Percentiles rank a stretch among this genome's conserved stretches.
Conservation (phyloP, 2,888 invertebrate species). For the Formica aserva region DNA sequence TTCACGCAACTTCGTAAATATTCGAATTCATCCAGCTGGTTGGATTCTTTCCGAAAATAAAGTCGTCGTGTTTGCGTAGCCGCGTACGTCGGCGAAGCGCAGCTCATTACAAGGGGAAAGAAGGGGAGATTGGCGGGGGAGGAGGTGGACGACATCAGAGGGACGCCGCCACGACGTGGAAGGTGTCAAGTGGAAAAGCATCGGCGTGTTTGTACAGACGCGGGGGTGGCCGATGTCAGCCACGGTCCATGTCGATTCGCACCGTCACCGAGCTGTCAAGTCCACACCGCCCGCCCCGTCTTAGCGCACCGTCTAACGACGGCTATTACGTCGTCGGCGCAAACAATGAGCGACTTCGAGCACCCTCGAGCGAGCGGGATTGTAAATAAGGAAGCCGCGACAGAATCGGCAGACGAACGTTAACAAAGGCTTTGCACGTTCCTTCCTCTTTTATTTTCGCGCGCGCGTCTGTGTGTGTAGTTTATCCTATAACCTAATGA, state of each 20-base stretch:
- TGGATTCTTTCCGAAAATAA: conserved; percentile 36
- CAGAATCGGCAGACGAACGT: conserved; percentile 18
- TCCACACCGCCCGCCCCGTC: conserved; percentile 5
- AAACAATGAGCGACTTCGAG: conserved; percentile 49
- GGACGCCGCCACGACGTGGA: conserved; percentile 56
- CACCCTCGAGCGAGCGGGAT: conserved; percentile 20
- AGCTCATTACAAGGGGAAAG: conserved; percentile 50
- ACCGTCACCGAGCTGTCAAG: conserved; percentile 39
- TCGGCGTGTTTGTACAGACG: conserved; percentile 47
- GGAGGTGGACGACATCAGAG: conserved; percentile 62
- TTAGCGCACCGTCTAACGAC: conserved; percentile 27
- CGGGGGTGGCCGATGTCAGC: conserved; percentile 31
- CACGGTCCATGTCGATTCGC: conserved; percentile 44
- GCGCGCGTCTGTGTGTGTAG: background rate
- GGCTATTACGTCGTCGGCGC: conserved; percentile 45
- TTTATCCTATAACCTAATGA: background rate
- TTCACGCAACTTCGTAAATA: conserved; percentile 24
- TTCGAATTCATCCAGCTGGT: background rate
- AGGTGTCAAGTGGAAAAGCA: conserved; percentile 47
- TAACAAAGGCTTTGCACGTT: conserved; percentile 23
- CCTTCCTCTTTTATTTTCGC: background rate
- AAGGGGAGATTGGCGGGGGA: background rate
- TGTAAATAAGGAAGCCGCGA: conserved; percentile 45
- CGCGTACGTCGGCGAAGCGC: conserved; percentile 48
- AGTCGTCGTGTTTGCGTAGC: conserved; percentile 38